These are phyloP conservation scores for Perodicticus potto DNA, from an alignment of 2,797 vertebrate species.

Conservation along the genomic window DNA sequence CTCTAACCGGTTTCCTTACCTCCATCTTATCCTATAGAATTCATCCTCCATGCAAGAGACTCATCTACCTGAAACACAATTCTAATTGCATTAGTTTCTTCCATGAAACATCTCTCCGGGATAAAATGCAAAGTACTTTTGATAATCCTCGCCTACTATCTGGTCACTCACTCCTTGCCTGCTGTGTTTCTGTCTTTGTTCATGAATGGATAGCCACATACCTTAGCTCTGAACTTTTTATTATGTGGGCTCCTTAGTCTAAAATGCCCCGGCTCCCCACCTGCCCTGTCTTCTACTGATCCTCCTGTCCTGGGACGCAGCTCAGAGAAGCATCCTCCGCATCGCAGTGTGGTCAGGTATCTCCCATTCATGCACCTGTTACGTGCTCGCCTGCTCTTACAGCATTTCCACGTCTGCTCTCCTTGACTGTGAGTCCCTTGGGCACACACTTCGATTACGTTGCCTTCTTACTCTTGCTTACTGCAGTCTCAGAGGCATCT, in stretches of 20 bases:
- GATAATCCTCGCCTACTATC: not conserved
- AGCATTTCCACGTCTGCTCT: not conserved
- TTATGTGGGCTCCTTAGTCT: not conserved
- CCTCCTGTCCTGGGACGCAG: not conserved
- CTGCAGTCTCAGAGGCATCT: not conserved
- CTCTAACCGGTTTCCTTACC: not conserved
- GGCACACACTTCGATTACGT: not conserved
- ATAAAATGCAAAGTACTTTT: not conserved
- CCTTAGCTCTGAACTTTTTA: not conserved
- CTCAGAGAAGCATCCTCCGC: not conserved
- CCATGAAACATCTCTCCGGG: not conserved
- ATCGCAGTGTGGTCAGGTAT: too few relatives aligned
- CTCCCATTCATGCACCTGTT: fast-evolving
- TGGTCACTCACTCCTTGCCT: not conserved
- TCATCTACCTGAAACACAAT: not conserved
- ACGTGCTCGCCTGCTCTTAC: not conserved
- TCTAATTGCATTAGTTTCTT: not conserved
- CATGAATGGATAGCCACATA: not conserved
- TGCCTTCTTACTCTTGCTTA: not conserved
- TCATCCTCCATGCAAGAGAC: not conserved
- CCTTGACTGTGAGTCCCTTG: not conserved
- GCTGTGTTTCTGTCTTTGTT: not conserved
- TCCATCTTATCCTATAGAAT: not conserved
- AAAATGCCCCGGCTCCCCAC: not conserved
- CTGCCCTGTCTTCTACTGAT: not conserved